Evolutionary conservation across 2,888 invertebrate species (phyloP).

Genomic region (Dasysyrphus tricinctus): DNA sequence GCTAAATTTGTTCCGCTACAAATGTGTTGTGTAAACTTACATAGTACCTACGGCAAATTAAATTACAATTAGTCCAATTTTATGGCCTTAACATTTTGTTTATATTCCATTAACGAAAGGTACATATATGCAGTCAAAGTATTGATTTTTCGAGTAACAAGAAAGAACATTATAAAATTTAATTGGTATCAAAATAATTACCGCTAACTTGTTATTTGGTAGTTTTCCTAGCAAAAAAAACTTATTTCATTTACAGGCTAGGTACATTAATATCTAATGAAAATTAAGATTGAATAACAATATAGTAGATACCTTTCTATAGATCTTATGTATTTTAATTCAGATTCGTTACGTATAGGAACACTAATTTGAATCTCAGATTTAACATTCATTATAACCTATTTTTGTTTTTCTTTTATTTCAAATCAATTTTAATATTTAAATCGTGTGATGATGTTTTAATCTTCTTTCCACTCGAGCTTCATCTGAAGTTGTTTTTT

Average conservation of each 20-base stretch:
- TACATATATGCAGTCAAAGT: too few species aligned
- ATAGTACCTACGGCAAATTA: too few species aligned
- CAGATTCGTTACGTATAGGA: not conserved
- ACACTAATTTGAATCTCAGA: not conserved
- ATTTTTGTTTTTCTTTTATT: not conserved
- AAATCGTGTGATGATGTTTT: not conserved
- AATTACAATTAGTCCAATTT: too few species aligned
- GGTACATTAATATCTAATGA: too few species aligned
- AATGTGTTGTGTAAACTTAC: not conserved
- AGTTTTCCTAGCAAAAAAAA: too few species aligned
- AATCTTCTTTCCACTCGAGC: constrained; percentile 6
- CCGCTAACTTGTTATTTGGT: too few species aligned
- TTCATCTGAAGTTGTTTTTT: not conserved
- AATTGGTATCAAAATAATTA: too few species aligned
- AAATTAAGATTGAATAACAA: not conserved
- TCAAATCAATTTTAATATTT: not conserved
- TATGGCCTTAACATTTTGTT: too few species aligned
- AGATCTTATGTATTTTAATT: not conserved
- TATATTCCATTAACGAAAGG: too few species aligned
- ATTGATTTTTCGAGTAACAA: too few species aligned
- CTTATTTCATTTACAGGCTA: too few species aligned
- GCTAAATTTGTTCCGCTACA: constrained; percentile 43
- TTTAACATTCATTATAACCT: not conserved
- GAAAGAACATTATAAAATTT: too few species aligned
- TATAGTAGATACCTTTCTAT: not conserved